These are phyloP conservation scores for Helarctos malayanus DNA, from an alignment of 2,797 vertebrate genomes.

Conservation along the genomic window DNA sequence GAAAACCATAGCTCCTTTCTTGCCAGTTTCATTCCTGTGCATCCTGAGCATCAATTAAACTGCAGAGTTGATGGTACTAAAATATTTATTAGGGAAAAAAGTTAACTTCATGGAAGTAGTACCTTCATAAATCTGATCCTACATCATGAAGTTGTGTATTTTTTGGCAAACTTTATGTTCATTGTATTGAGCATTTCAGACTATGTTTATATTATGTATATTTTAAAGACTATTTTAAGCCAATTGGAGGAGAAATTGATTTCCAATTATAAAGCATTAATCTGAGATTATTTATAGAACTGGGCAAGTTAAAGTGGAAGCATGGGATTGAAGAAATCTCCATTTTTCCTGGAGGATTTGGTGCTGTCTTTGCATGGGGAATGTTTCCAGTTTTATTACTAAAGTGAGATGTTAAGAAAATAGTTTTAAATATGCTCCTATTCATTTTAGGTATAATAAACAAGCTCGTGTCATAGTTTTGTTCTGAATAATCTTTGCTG, in stretches of 20 bases:
- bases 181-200: slow-evolving; percentile 32
- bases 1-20: slow-evolving; percentile 50
- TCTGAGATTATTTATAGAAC: neutral
- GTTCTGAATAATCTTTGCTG: neutral
- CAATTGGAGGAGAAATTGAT: neutral
- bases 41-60: slow-evolving; percentile 32
- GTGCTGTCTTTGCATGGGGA: neutral
- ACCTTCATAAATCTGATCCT: neutral
- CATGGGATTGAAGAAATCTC: neutral
- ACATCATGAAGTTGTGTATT: neutral
- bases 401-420: neutral
- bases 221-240: neutral
- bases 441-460: neutral
- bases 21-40: neutral
- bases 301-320: neutral
- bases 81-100: slow-evolving; percentile 18
- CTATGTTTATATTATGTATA: neutral
- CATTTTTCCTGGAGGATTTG: neutral
- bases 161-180: neutral
- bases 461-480: neutral
- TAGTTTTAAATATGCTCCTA: slow-evolving; percentile 11
- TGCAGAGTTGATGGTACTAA: neutral
- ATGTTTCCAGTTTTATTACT: neutral
- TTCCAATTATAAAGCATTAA: neutral
- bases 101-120: neutral